Evolutionary conservation across 2,113 vertebrate species (phyloP).

Genomic region (Menidia beryllina): DNA sequence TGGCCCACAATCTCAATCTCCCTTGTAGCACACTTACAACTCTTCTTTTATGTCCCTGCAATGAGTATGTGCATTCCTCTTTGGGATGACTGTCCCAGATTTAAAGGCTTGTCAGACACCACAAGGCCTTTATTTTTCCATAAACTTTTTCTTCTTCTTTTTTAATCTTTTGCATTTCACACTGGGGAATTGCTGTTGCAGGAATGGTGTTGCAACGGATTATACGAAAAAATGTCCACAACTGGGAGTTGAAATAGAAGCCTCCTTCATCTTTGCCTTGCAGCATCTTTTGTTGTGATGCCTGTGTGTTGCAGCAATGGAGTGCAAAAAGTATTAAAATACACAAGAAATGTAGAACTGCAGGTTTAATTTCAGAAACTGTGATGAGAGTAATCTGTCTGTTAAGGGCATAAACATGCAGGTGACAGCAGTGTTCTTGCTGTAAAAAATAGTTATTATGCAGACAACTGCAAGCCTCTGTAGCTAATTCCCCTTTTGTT

Average conservation of each 20-base stretch:
- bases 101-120: conserved; percentile 79
- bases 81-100: conserved; percentile 79
- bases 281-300: conserved; percentile 67
- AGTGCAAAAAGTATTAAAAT: conserved; percentile 51
- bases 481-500: conserved; percentile 44
- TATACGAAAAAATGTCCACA: conserved; percentile 75
- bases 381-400: conserved; percentile 11
- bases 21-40: conserved; percentile 65
- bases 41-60: conserved; percentile 69
- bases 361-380: conserved; percentile 42
- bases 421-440: conserved; percentile 19
- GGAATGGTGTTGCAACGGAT: conserved; percentile 67
- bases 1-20: conserved; percentile 66
- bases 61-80: conserved; percentile 74
- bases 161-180: conserved; percentile 67
- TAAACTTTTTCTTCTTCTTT: conserved; percentile 59
- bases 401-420: conserved; percentile 25
- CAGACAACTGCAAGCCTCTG: conserved; percentile 27
- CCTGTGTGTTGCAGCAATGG: conserved; percentile 44
- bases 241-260: conserved; percentile 74
- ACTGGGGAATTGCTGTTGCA: conserved; percentile 66
- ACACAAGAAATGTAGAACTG: conserved; percentile 37
- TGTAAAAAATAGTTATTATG: conserved; percentile 28
- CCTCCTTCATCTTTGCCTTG: conserved; percentile 69
- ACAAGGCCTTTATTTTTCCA: conserved; percentile 74